Conservation (phyloP, 2,113 vertebrate genomes). For the Alosa alosa region DNA sequence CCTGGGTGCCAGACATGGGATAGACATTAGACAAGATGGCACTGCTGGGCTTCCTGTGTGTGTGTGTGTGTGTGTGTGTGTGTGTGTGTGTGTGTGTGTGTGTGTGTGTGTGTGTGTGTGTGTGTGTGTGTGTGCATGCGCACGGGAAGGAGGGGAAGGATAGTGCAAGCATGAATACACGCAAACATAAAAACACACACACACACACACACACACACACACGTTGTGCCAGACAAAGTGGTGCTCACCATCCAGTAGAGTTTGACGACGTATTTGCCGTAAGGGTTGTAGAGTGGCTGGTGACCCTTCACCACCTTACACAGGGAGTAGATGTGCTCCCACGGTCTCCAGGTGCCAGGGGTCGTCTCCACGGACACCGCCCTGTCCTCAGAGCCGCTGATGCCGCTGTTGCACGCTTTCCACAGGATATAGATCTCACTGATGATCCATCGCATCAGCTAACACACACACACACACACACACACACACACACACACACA, state of each 20-base stretch:
- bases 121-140: too few relatives aligned
- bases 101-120: too few relatives aligned
- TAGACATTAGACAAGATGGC: background rate
- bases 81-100: background rate
- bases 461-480: conserved; percentile 14
- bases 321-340: conserved; percentile 91
- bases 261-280: conserved; percentile 87
- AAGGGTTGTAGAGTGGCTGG: conserved; percentile 82
- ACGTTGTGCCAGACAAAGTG: too few relatives aligned
- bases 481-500: background rate
- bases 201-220: too few relatives aligned
- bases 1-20: conserved; percentile 68
- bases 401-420: conserved; percentile 68
- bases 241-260: conserved; percentile 92
- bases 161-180: too few relatives aligned
- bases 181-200: too few relatives aligned
- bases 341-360: conserved; percentile 80
- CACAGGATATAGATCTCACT: conserved; percentile 84
- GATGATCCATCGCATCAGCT: conserved; percentile 92
- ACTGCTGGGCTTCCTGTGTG: background rate
- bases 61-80: background rate
- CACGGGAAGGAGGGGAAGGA: too few relatives aligned
- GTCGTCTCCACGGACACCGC: conserved; percentile 41
- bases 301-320: conserved; percentile 80
- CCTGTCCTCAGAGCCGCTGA: conserved; percentile 43